phyloP scores from a whole-genome alignment of 1,140 invertebrate species.

The Lasioglossum albipes region DNA sequence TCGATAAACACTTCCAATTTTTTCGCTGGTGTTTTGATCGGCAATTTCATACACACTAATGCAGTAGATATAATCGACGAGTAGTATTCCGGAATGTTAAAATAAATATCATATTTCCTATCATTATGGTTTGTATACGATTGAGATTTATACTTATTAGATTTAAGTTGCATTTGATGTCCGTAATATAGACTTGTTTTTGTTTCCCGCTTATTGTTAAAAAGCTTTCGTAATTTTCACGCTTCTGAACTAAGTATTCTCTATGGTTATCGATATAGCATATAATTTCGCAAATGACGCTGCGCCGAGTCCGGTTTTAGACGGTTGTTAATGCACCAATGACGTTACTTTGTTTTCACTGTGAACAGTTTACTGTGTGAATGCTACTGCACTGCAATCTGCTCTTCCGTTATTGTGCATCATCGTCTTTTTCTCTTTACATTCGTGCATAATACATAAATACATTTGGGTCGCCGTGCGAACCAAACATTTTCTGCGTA shows the following conservation, averaged over 20 bases:
- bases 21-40: too few relatives aligned
- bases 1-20: too few relatives aligned
- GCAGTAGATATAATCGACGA: background rate
- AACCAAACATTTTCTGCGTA: background rate
- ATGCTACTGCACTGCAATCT: conserved; percentile 8
- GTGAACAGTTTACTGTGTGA: conserved; percentile 3
- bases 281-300: conserved; percentile 15
- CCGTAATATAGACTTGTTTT: background rate
- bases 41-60: too few relatives aligned
- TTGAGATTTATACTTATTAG: too few relatives aligned
- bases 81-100: background rate
- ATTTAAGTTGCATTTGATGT: background rate
- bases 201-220: conserved; percentile 18
- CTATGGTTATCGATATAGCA: conserved; percentile 18
- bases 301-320: background rate
- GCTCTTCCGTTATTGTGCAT: conserved; percentile 20
- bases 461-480: conserved; percentile 66
- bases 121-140: too few relatives aligned
- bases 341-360: background rate
- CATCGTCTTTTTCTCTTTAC: conserved; percentile 28
- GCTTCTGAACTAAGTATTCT: conserved; percentile 37
- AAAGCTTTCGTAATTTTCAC: conserved; percentile 30
- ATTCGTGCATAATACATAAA: conserved; percentile 62
- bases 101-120: too few relatives aligned
- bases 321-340: conserved; percentile 23